Base-by-base conservation (phyloP, 23 tunicate genomes). In the Trididemnum miniatum region DNA sequence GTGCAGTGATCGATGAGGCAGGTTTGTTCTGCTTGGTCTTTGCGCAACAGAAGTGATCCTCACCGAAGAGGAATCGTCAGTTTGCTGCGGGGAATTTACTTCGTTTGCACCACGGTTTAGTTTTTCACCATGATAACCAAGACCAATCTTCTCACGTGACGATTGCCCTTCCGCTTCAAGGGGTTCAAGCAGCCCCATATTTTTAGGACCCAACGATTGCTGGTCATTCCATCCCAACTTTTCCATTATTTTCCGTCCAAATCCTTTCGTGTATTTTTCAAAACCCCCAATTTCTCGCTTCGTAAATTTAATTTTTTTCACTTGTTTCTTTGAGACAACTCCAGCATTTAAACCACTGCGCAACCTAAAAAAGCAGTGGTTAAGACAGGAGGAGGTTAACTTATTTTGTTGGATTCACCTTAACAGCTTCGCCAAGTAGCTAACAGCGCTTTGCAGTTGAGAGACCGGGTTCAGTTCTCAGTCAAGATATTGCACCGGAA, bases 181-280 rank as follows among this genome's bases (percentile, higher is more conserved):
- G 7, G 97, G 97, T 51, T 86, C 91, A 31, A 37, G 35, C 1
- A 92, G 59, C 0, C 92, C 92, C 51, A n/a, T 9, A 24, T 50
- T 20, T 5, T 59, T 66, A 0, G 86, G 64, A 9, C 97, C 97
- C 26, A 87, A 39, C 0, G 81, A 64, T 24, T 82, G 80, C 2
- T 59, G 50, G 9, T 85, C 87, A 12, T 64, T 67, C 97, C 97
- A 92, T 2, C 97, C 97, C 34, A 73, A 40, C 34, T 66, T 92
- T 54, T 87, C 79, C 85, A 92, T 57, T 4, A 87, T 63, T 26
- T 64, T 63, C 30, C 89, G 65, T 9, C 97, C 97, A 54, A 83
- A 38, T 0, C 92, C 92, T 59, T 83, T 88, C 22, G 93, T 88
- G 52, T 83, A 71, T 52, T 51, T 76, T 51, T 88, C 93, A 66